phyloP scores from a whole-genome alignment of 1,140 invertebrate species.

The Sweltsa coloradensis region DNA sequence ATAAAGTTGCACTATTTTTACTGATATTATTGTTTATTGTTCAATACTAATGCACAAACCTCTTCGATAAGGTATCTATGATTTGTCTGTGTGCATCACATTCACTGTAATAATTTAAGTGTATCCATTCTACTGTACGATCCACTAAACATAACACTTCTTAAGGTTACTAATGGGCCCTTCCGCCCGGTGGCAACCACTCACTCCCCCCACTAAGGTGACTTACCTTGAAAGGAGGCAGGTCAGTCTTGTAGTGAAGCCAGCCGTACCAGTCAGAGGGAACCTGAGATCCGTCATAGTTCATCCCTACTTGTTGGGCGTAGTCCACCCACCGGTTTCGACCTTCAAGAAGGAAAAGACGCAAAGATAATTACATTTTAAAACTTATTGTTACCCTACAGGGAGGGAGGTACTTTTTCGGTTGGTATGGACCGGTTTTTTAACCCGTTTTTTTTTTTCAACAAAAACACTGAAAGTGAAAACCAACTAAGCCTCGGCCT shows the following conservation, averaged over 20 bases:
- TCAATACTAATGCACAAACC: neutral
- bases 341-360: slow-evolving; percentile 39
- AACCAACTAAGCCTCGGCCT: no score
- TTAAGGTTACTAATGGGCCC: neutral
- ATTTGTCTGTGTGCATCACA: no score
- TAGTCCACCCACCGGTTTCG: slow-evolving; percentile 93
- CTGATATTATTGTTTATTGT: neutral
- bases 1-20: no score
- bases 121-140: neutral
- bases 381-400: no score
- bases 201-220: neutral
- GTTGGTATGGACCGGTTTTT: no score
- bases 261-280: slow-evolving; percentile 85
- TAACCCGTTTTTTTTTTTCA: no score
- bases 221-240: slow-evolving; percentile 40
- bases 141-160: neutral
- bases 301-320: slow-evolving; percentile 52
- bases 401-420: no score
- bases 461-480: no score
- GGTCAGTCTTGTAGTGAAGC: slow-evolving; percentile 75
- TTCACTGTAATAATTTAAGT: neutral
- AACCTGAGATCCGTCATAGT: slow-evolving; percentile 91
- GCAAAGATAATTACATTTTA: no score
- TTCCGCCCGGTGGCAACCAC: neutral
- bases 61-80: neutral